phyloP scores from a whole-genome alignment of 2,888 invertebrate species.

The Tenthredo scrophulariae region DNA sequence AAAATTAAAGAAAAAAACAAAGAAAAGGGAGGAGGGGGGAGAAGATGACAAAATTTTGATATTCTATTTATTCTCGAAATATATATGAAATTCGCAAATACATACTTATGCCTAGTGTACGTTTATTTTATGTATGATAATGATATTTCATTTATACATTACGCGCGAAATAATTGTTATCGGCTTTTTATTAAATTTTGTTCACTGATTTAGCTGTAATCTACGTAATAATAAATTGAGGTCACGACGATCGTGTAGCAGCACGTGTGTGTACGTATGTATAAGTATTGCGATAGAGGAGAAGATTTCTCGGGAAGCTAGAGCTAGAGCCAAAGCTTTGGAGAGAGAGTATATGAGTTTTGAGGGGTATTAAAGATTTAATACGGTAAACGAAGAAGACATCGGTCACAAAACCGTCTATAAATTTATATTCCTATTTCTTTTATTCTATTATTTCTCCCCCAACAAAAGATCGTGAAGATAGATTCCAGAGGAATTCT shows the following conservation, averaged over 20 bases:
- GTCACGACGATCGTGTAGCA: conserved; percentile 1
- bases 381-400: background rate
- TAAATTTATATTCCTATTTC: background rate
- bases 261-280: background rate
- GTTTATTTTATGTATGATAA: background rate
- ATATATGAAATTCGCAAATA: background rate
- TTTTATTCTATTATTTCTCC: background rate
- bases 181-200: background rate
- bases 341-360: background rate
- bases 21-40: background rate
- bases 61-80: background rate
- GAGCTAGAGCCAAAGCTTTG: background rate
- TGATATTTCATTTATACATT: background rate
- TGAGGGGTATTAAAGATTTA: background rate
- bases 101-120: background rate
- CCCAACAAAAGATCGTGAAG: background rate
- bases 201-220: background rate
- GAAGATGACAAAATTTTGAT: background rate
- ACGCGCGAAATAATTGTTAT: background rate
- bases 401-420: background rate
- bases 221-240: conserved; percentile 11
- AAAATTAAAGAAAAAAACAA: background rate
- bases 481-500: conserved; percentile 5
- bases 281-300: background rate
- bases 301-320: background rate